Base-by-base conservation (phyloP, 2,797 vertebrate genomes). In the Eupleurogrammus muticus region DNA sequence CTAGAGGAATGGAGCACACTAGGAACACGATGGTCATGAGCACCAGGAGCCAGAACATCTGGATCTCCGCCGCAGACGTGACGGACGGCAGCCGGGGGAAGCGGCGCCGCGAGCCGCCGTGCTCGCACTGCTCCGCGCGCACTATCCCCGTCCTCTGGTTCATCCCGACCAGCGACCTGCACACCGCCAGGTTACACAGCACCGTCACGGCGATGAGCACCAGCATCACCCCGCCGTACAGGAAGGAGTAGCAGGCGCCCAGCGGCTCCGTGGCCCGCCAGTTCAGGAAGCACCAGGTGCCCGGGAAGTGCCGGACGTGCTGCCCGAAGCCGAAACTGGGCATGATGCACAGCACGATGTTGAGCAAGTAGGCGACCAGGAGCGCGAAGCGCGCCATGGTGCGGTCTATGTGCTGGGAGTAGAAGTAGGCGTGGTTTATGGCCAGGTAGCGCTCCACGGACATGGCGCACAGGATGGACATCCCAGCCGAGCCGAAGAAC, bases 381-480 rank as follows among this genome's bases (percentile, higher is more conserved):
- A 95, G 91, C 13, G 91, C 93, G 9, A 93, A 86, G 20, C 94
- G 90, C 44, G 92, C 94, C 91, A 93, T 91, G 0, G 88, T 82
- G 12, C 92, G 68, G 81, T 95, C 94, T 53, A 95, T 90, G 83
- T 94, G 87, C 74, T 92, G 89, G 3, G 94, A 94, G 89, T 95
- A 95, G 77, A 95, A 93, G 63, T 95, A 95, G 5, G 95, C 94
- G 10, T 94, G 94, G 84, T 92, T 95, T 49, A 95, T 95, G 61
- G 95, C 95, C 82, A 95, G 53, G 83, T 95, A 95, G 14, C 95
- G 85, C 72, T 95, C 95, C 75, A 95, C 93, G 0, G 95, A 91
- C 95, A 95, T 95, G 5, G 94, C 92, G 83, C 95, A 95, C 73
- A 95, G 81, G 64, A 95, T 94, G 65, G 94, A 94, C 93, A 94